Evolutionary conservation across 1,140 invertebrate species (phyloP).

Genomic region (Atta colombica): DNA sequence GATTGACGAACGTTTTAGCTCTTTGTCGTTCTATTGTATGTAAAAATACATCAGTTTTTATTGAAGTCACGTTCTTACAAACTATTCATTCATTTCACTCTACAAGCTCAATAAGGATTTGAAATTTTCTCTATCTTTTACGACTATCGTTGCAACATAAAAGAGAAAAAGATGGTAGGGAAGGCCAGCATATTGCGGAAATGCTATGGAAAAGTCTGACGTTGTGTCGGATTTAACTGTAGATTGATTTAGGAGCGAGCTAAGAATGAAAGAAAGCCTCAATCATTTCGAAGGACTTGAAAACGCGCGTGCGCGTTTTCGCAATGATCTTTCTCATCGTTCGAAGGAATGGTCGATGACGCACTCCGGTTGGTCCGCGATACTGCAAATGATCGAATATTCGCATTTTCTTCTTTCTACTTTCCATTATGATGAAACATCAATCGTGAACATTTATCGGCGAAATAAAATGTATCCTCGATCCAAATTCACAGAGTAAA

Average conservation of each 20-base stretch:
- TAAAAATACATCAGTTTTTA: background rate
- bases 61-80: background rate
- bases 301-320: constrained; percentile 19
- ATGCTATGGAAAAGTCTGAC: background rate
- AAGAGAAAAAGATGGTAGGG: background rate
- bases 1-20: background rate
- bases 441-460: background rate
- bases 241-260: constrained; percentile 41
- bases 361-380: background rate
- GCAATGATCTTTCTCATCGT: constrained; percentile 55
- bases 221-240: constrained; percentile 22
- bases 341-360: constrained; percentile 42
- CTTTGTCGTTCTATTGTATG: background rate
- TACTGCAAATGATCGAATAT: background rate
- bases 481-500: constrained; percentile 4
- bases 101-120: constrained; percentile 7
- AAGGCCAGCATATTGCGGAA: constrained; percentile 57
- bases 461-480: background rate
- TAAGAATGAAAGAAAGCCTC: constrained; percentile 8
- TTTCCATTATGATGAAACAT: background rate
- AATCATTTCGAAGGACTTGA: constrained; percentile 3
- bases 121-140: constrained; percentile 23
- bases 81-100: background rate
- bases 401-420: background rate
- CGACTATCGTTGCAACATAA: background rate